Evolutionary conservation across 2,888 invertebrate species (phyloP), one percentile per base, ranked within the genome.

Genomic region (Tetanocera ferruginea): DNA sequence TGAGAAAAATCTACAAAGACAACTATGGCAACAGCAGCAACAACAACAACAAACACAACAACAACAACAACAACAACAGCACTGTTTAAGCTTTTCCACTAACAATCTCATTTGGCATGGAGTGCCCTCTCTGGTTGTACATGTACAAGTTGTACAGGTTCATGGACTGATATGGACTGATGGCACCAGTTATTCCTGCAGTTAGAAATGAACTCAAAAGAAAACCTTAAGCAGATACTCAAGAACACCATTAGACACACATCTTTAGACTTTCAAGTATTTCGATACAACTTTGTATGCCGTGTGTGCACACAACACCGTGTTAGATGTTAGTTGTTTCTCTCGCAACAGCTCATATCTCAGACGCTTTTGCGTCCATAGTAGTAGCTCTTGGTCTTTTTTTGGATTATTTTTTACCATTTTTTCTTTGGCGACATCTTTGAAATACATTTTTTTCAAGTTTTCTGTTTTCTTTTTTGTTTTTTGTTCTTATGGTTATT

Each of bases 171-270:
- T 11, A 14, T 43, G 43, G 43, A 43, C 43, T 14, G 43, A 43
- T 43, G 43, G 43, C 43, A 43, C 43, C 43, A 43, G 4, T 14
- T 11, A 43, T 43, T 43, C 14, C 43, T 43, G 14, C n/a, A 64
- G 64, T 64, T 11, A 5, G 49, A 49, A 62, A 73, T 73, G 73
- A 73, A 73, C 62, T 73, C 73, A 73, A 60, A 60, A 73, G 73
- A 37, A n/a, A 62, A 62, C 73, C 73, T 43, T 55, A 62, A 62
- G 34, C 31, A 73, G 49, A 73, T 73, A 52, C 67, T 78, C 74
- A 80, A 83, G 80, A 78, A 78, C 79, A 82, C 81, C 82, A 83
- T 84, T 84, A 80, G 76, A 77, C 67, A 76, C 79, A 81, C 76
- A 78, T 77, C 73, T 64, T 72, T 76, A 75, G 77, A 75, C 60